phyloP scores from a whole-genome alignment of 2,888 invertebrate genomes.

The Coecobrya sp. region DNA sequence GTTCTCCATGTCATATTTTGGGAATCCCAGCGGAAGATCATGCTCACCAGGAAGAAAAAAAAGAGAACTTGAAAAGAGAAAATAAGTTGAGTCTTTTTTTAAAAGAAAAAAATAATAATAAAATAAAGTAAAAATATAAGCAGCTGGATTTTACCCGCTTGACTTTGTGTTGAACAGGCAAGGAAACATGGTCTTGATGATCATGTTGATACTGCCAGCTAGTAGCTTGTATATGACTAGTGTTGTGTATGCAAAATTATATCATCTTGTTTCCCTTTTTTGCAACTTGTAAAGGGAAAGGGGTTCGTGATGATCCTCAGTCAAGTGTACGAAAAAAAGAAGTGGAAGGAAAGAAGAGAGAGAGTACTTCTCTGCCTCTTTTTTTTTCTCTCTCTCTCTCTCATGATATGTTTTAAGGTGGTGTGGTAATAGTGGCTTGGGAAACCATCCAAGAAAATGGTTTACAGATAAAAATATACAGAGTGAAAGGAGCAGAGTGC shows the following conservation, averaged over 20 bases:
- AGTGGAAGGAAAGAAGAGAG: background rate
- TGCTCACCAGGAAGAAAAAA: background rate
- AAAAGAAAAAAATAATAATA: background rate
- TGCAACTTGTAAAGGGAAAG: background rate
- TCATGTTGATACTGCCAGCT: no score
- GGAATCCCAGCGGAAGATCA: constrained; percentile 31
- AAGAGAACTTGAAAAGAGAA: background rate
- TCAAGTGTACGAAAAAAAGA: background rate
- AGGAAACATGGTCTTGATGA: background rate
- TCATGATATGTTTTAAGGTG: background rate
- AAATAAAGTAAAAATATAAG: background rate
- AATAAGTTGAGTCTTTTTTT: background rate
- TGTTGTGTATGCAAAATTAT: background rate
- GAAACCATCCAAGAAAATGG: constrained; percentile 28
- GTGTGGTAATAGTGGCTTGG: constrained; percentile 18
- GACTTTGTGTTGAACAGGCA: no score
- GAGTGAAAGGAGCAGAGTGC: background rate
- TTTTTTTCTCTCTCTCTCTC: background rate
- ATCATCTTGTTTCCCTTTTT: background rate
- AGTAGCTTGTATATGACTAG: no score
- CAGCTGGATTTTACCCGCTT: background rate
- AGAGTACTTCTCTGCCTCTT: background rate
- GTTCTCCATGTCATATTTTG: background rate
- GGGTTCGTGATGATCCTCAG: background rate
- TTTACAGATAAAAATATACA: background rate